Base-by-base conservation (phyloP, 37 sponge, comb jelly and placozoan genomes). In the Spongia lamella region DNA sequence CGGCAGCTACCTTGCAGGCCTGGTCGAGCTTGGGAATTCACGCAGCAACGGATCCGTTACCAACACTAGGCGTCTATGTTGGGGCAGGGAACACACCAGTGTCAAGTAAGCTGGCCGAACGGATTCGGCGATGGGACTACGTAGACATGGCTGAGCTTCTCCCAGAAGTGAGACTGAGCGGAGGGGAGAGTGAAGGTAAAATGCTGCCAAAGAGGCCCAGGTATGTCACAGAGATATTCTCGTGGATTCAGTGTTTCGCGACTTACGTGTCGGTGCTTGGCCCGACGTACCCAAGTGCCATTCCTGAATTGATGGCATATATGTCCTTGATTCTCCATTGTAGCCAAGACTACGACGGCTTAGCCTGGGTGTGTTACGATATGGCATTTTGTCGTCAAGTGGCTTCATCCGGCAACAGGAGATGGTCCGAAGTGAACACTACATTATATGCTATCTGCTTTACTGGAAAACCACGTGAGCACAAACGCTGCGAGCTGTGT, bases 351-450 rank as follows among this genome's bases (percentile, higher is more conserved):
- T 80, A 53, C 53, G 1, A 36, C 6, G 81, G 81, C 3, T 54
- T 52, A 13, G 72, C 81, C 1, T 80, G 72, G 81, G 81, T 71
- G 24, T 33, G 64, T 22, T 80, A 80, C 25, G 81, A 80, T 55
- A 21, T 65, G 19, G 53, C 81, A 38, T 71, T 71, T 55, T 54
- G 81, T 27, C 30, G 54, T 15, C 81, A 80, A 21, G 81, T 56
- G 7, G 81, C 73, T 25, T 20, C 31, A 1, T 40, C 61, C 5
- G 73, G 73, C 59, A 73, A 73, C n/a, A 15, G 59, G 39, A 33
- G 47, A 53, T 70, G 81, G 81, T 80, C 65, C 38, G 36, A 21
- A 27, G 50, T 80, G 25, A 62, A 80, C 61, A 24, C 81, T 21
- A 38, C 64, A 25, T 37, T 80, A 15, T 80, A 71, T 39, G 26